These are phyloP conservation scores for Apteryx owenii DNA, from an alignment of 2,113 vertebrate genomes.

Conservation along the genomic window DNA sequence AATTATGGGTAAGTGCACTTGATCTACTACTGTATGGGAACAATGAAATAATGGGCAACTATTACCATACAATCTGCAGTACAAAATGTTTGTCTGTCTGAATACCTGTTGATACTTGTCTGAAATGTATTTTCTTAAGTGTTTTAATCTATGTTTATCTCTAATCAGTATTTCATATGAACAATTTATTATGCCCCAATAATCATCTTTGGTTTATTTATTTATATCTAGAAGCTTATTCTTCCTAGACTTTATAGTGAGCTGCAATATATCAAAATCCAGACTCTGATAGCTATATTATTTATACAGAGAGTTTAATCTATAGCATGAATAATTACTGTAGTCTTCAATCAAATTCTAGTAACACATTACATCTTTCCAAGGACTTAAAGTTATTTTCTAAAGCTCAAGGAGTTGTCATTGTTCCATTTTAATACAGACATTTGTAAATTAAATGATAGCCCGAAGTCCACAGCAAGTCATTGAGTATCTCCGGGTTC, in stretches of 20 bases:
- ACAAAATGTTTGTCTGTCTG: constrained; percentile 19
- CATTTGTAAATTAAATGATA: background rate
- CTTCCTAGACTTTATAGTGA: background rate
- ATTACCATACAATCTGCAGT: background rate
- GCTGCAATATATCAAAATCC: background rate
- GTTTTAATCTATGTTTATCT: constrained; percentile 35
- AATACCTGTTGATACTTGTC: background rate
- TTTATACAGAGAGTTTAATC: background rate
- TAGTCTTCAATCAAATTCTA: background rate
- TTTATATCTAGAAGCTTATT: background rate
- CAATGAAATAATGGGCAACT: background rate
- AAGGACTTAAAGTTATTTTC: background rate
- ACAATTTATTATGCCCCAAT: background rate
- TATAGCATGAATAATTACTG: background rate
- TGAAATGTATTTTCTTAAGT: constrained; percentile 21
- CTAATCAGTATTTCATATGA: constrained; percentile 5
- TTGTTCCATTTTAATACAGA: background rate
- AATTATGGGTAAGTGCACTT: background rate
- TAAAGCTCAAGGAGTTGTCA: background rate
- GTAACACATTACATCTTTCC: background rate
- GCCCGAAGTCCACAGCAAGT: background rate
- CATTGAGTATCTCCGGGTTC: background rate
- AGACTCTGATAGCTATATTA: background rate
- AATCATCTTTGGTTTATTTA: background rate
- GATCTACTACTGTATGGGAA: background rate